Percentiles rank a stretch among this genome's conserved stretches.
phyloP scores from a whole-genome alignment of 2,888 invertebrate species.

The Amiota mariae region DNA sequence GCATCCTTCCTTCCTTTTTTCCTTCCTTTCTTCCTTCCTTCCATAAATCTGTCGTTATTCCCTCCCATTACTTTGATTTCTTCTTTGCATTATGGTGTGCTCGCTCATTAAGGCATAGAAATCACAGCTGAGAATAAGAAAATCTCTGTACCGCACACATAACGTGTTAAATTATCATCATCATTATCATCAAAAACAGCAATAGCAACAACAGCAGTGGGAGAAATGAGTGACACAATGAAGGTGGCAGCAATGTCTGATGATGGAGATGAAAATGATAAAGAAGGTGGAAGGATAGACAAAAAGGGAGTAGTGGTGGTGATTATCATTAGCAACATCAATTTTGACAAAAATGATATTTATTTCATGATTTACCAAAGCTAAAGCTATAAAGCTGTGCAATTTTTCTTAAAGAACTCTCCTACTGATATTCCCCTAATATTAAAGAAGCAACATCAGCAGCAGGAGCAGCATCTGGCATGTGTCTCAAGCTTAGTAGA shows the following conservation, averaged over 20 bases:
- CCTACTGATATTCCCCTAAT: too few relatives aligned
- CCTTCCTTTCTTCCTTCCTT: conserved; percentile 53
- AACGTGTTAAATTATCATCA: conserved; percentile 41
- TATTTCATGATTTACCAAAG: conserved; percentile 42
- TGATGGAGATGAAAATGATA: too few relatives aligned
- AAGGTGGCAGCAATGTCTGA: too few relatives aligned
- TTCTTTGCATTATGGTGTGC: neutral
- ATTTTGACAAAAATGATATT: conserved; percentile 55
- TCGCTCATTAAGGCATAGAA: conserved; percentile 3
- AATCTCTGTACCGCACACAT: conserved; percentile 17
- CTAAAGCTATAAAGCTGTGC: neutral
- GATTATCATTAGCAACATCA: conserved; percentile 61
- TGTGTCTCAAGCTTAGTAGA: too few relatives aligned
- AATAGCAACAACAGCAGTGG: neutral
- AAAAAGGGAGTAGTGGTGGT: neutral
- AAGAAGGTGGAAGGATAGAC: conserved; percentile 22
- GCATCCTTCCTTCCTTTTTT: conserved; percentile 48
- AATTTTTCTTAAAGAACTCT: too few relatives aligned
- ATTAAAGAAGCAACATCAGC: too few relatives aligned
- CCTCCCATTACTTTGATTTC: neutral
- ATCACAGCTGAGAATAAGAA: neutral
- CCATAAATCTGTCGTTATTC: conserved; percentile 26
- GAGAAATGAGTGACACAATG: neutral
- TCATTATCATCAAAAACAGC: conserved; percentile 33
- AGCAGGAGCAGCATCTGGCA: too few relatives aligned